Conservation (phyloP, 1,140 invertebrate genomes). For the Hermatobates lingyangjiaoensis region DNA sequence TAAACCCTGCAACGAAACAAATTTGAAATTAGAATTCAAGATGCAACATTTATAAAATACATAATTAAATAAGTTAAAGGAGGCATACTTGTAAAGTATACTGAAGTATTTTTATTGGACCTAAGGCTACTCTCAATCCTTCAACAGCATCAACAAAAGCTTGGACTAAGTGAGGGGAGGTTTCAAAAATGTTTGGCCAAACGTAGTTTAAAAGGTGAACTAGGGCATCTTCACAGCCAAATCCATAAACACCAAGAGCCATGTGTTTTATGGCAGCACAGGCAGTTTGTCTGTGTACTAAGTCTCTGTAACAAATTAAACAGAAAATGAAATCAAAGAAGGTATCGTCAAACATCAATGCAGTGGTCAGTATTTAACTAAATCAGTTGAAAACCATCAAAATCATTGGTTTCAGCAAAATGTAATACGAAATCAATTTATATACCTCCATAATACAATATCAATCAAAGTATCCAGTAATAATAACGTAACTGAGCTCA, state of each 20-base stretch:
- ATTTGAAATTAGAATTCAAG: slow-evolving; percentile 9
- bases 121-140: slow-evolving; percentile 85
- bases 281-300: slow-evolving; percentile 96
- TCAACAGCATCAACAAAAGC: slow-evolving; percentile 99
- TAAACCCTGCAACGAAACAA: slow-evolving; percentile 46
- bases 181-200: slow-evolving; percentile 99
- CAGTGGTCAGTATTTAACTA: too few relatives aligned
- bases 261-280: slow-evolving; percentile 98
- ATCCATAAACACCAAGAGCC: slow-evolving; percentile 95
- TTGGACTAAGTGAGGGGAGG: slow-evolving; percentile 96
- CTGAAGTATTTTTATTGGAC: slow-evolving; percentile 90
- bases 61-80: background rate
- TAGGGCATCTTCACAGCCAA: slow-evolving; percentile 96
- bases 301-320: slow-evolving; percentile 48
- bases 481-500: too few relatives aligned
- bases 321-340: slow-evolving; percentile 1
- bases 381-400: too few relatives aligned
- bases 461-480: too few relatives aligned
- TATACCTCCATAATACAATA: too few relatives aligned
- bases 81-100: slow-evolving; percentile 70
- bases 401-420: too few relatives aligned
- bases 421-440: too few relatives aligned
- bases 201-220: slow-evolving; percentile 95
- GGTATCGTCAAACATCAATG: too few relatives aligned
- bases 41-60: too few relatives aligned